Conservation (phyloP, 2,888 invertebrate genomes). For the Apamea anceps region DNA sequence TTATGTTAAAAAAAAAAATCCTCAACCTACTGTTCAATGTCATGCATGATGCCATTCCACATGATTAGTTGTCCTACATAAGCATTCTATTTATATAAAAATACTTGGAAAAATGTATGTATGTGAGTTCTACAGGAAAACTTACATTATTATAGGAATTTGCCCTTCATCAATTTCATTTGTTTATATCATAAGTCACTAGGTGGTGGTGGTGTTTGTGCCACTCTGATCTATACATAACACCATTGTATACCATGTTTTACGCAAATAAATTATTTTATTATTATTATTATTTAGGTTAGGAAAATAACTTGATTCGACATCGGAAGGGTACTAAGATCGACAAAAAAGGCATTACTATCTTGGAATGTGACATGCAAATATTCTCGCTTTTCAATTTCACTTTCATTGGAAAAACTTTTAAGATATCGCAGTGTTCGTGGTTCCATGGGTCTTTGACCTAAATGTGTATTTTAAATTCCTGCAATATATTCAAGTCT, state of each 20-base stretch:
- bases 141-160: conserved; percentile 4
- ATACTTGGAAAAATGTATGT: conserved; percentile 20
- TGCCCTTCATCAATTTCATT: conserved; percentile 6
- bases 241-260: too few species aligned
- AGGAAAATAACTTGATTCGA: background rate
- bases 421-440: conserved; percentile 16
- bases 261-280: too few species aligned
- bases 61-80: background rate
- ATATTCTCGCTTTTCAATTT: conserved; percentile 20
- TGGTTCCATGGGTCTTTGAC: conserved; percentile 48
- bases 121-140: conserved; percentile 29
- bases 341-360: conserved; percentile 1
- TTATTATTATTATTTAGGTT: too few species aligned
- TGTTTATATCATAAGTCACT: background rate
- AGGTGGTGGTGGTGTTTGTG: too few species aligned
- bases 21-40: background rate
- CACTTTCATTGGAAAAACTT: conserved; percentile 25
- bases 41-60: background rate
- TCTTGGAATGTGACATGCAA: conserved; percentile 25
- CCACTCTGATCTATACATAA: too few species aligned
- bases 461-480: conserved; percentile 43
- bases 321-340: conserved; percentile 1
- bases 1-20: background rate
- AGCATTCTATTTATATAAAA: background rate
- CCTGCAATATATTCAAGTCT: conserved; percentile 20